phyloP scores from a whole-genome alignment of 2,888 invertebrate species.

The Druceiella hillmani region DNA sequence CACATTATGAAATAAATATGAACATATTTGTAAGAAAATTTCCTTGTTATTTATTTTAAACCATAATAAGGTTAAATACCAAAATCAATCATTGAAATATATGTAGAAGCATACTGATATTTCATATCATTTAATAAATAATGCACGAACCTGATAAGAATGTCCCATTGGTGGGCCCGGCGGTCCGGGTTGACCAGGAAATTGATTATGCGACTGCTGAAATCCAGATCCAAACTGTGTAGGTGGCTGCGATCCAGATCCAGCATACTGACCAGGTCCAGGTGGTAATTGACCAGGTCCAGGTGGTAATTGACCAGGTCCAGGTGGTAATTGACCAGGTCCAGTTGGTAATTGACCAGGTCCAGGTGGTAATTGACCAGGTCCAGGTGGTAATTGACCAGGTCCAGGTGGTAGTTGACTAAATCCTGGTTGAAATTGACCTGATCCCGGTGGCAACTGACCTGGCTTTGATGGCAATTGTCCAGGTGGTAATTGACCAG shows the following conservation, averaged over 20 bases:
- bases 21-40: too few relatives aligned
- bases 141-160: not conserved
- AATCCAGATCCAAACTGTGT: conserved; percentile 3
- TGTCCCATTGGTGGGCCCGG: not conserved
- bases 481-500: conserved; percentile 3
- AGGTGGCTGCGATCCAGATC: conserved; percentile 8
- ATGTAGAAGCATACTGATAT: not conserved
- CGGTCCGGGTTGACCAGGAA: conserved; percentile 9
- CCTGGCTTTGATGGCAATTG: conserved; percentile 11
- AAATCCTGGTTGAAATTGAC: conserved; percentile 9
- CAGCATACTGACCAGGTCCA: conserved; percentile 12
- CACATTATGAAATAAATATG: too few relatives aligned
- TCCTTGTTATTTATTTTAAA: too few relatives aligned
- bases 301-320: conserved; percentile 12
- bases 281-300: conserved; percentile 1
- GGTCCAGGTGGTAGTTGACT: conserved; percentile 9
- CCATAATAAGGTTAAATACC: too few relatives aligned
- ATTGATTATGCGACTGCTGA: conserved; percentile 9
- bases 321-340: conserved; percentile 22
- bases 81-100: too few relatives aligned
- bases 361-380: conserved; percentile 4
- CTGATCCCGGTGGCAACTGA: conserved; percentile 10
- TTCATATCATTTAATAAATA: conserved; percentile 13
- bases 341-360: conserved; percentile 8
- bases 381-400: conserved; percentile 2